phyloP scores from a whole-genome alignment of 2,113 vertebrate genomes.

The Etheostoma spectabile region DNA sequence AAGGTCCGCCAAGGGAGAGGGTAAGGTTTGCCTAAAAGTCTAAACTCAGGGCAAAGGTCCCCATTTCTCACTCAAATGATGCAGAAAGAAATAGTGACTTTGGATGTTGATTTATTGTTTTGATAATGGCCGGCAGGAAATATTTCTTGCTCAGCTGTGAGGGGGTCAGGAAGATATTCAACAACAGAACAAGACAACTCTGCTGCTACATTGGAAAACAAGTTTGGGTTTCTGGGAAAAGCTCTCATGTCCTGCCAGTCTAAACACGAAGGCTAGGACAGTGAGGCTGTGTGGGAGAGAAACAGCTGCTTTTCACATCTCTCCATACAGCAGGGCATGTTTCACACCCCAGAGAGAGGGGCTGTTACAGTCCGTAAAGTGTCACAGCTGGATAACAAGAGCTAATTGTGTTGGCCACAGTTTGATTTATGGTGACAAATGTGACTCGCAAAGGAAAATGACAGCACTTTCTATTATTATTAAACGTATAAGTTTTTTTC shows the following conservation, averaged over 20 bases:
- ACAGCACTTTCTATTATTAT: neutral
- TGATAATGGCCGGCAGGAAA: conserved; percentile 14
- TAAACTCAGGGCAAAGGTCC: neutral
- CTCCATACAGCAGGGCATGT: conserved; percentile 44
- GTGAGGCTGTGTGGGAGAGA: conserved; percentile 62
- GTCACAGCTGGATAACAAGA: conserved; percentile 50
- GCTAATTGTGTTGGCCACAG: conserved; percentile 22
- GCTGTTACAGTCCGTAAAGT: conserved; percentile 3
- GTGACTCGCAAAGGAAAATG: neutral
- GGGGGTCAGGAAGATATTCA: conserved; percentile 36
- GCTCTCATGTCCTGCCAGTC: conserved; percentile 70
- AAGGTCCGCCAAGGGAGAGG: neutral
- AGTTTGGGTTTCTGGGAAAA: conserved; percentile 64
- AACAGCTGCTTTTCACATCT: conserved; percentile 79
- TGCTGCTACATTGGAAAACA: conserved; percentile 48
- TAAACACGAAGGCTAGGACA: conserved; percentile 62
- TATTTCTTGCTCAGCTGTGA: conserved; percentile 9
- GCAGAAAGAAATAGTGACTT: neutral
- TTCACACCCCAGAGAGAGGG: conserved; percentile 50
- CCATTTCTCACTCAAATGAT: neutral
- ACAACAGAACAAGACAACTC: conserved; percentile 37
- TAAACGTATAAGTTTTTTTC: neutral
- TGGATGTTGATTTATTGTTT: neutral
- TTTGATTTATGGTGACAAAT: conserved; percentile 48
- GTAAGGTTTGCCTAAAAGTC: neutral